phyloP scores from a whole-genome alignment of 2,797 vertebrate genomes.

The Cuniculus paca region DNA sequence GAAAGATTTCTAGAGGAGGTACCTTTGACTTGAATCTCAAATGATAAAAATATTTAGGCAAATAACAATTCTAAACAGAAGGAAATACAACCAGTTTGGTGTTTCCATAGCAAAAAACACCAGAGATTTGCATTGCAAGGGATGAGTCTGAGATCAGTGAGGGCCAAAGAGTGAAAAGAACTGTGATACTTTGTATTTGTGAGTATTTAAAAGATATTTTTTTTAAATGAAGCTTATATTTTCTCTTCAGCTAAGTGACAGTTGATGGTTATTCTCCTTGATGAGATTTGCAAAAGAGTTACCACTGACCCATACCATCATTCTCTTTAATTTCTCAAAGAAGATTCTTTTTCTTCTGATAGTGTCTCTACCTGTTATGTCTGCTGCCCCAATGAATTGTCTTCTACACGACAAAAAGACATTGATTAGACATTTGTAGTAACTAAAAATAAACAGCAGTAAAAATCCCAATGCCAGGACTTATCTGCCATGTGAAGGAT shows the following conservation, averaged over 20 bases:
- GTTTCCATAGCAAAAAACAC: not conserved
- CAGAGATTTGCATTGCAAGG: not conserved
- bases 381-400: slow-evolving; percentile 5
- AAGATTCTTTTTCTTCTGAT: not conserved
- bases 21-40: slow-evolving; percentile 24
- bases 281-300: slow-evolving; percentile 29
- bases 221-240: slow-evolving; percentile 8
- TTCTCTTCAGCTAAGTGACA: slow-evolving; percentile 49
- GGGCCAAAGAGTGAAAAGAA: not conserved
- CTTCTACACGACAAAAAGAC: slow-evolving; percentile 44
- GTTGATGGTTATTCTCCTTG: slow-evolving; percentile 19
- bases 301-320: not conserved
- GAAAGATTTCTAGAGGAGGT: slow-evolving; percentile 41
- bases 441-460: slow-evolving; percentile 53
- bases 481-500: slow-evolving; percentile 23
- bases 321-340: slow-evolving; percentile 40
- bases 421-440: slow-evolving; percentile 64
- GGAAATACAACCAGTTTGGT: slow-evolving; percentile 25
- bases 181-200: not conserved
- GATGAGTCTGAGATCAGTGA: not conserved
- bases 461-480: not conserved
- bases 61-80: slow-evolving; percentile 40
- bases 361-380: not conserved
- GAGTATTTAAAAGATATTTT: slow-evolving; percentile 25
- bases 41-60: slow-evolving; percentile 25